A percentile compares a stretch with the other conserved stretches of the same genome.
phyloP scores from a whole-genome alignment of 1,140 invertebrate genomes.

The Mesaphorura yosii region DNA sequence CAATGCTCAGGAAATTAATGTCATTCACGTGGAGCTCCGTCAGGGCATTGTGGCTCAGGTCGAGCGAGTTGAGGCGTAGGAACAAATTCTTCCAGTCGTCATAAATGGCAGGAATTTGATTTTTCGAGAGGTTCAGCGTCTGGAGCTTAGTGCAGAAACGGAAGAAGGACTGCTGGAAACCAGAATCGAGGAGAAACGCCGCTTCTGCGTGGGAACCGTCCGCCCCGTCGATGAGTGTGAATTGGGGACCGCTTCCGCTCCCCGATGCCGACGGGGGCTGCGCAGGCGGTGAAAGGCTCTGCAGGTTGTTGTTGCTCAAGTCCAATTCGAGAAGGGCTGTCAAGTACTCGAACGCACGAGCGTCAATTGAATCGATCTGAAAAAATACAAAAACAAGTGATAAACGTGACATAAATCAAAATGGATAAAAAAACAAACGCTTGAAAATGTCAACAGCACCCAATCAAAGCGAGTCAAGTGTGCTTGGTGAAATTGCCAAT shows the following conservation, averaged over 20 bases:
- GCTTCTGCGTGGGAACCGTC: neutral
- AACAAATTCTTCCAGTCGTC: constrained; percentile 19
- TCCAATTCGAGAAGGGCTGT: constrained; percentile 12
- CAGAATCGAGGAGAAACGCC: neutral
- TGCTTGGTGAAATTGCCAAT: too few relatives aligned
- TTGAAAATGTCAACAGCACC: too few relatives aligned
- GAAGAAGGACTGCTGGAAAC: constrained; percentile 9
- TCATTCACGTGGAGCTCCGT: constrained; percentile 10
- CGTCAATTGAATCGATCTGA: constrained; percentile 23
- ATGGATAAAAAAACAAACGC: too few relatives aligned
- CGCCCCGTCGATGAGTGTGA: too few relatives aligned
- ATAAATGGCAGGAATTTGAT: constrained; percentile 16
- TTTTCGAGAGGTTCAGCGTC: constrained; percentile 19
- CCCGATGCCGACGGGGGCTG: too few relatives aligned
- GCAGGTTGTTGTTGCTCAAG: constrained; percentile 22
- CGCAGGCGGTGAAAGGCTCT: too few relatives aligned
- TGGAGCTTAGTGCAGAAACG: constrained; percentile 15
- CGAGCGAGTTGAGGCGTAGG: constrained; percentile 5
- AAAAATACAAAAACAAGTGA: neutral
- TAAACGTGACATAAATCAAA: too few relatives aligned
- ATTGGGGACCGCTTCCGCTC: neutral
- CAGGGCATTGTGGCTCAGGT: constrained; percentile 25
- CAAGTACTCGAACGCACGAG: constrained; percentile 18
- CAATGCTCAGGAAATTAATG: constrained; percentile 11
- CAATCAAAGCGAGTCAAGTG: too few relatives aligned